These are phyloP conservation scores for Salarias fasciatus DNA, from an alignment of 2,797 vertebrate genomes.

Conservation along the genomic window DNA sequence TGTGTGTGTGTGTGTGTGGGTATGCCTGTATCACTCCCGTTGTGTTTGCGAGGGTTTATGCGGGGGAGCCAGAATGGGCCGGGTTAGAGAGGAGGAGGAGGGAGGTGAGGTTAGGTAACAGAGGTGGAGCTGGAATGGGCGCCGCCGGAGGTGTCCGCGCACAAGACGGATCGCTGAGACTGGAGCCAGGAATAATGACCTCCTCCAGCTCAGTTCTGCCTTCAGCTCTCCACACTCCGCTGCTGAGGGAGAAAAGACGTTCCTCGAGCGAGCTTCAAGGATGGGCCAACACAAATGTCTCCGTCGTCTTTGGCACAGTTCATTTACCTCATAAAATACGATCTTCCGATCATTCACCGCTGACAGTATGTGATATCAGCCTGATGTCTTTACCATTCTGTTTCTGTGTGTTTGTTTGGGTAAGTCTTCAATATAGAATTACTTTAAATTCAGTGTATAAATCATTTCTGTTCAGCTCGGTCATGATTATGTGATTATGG, in stretches of 20 bases:
- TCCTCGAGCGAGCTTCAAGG: slow-evolving; percentile 41
- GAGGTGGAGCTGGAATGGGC: slow-evolving; percentile 25
- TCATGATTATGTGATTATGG: slow-evolving; percentile 3
- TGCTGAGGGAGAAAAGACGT: slow-evolving; percentile 34
- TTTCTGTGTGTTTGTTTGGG: slow-evolving; percentile 8
- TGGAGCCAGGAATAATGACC: slow-evolving; percentile 51
- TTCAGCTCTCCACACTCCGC: slow-evolving; percentile 31
- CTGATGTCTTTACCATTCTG: not conserved
- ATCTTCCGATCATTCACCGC: slow-evolving; percentile 14
- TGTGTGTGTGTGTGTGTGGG: not conserved
- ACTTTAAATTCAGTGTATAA: not conserved
- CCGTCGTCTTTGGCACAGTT: slow-evolving; percentile 14
- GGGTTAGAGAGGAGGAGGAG: slow-evolving; percentile 1
- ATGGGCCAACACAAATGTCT: slow-evolving; percentile 15
- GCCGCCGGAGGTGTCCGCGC: slow-evolving; percentile 23
- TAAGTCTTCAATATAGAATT: not conserved
- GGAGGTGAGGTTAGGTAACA: slow-evolving; percentile 33
- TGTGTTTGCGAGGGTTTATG: slow-evolving; percentile 9
- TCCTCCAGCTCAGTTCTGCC: slow-evolving; percentile 37
- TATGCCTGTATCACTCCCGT: not conserved
- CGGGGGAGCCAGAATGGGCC: slow-evolving; percentile 7
- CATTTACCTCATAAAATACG: slow-evolving; percentile 13
- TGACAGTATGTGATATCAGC: not conserved
- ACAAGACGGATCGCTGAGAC: slow-evolving; percentile 43
- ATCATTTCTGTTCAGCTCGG: not conserved